Percentiles rank a stretch among this genome's conserved stretches.
Evolutionary conservation across 2,888 invertebrate species (phyloP).

Genomic region (Leucophenga montana): DNA sequence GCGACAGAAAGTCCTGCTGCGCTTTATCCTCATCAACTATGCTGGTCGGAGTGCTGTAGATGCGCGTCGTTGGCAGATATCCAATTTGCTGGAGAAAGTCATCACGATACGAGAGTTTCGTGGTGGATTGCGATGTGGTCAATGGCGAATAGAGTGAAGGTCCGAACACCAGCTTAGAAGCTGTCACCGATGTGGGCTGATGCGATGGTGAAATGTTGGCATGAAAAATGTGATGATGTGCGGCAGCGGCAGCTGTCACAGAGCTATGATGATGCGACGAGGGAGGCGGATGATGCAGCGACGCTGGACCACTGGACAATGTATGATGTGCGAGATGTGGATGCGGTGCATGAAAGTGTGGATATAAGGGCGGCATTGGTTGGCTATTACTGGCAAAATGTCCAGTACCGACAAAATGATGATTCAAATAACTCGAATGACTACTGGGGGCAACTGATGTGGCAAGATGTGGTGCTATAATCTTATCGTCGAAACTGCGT

Average conservation of each 20-base stretch:
- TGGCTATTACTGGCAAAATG: constrained; percentile 3
- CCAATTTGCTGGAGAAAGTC: constrained; percentile 73
- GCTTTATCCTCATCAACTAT: constrained; percentile 69
- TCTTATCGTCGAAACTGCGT: constrained; percentile 71
- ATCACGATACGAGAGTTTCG: constrained; percentile 71
- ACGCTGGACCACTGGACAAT: constrained; percentile 42
- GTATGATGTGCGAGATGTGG: constrained; percentile 35
- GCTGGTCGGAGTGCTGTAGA: constrained; percentile 68
- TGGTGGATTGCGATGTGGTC: constrained; percentile 68
- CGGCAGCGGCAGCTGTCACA: constrained; percentile 39
- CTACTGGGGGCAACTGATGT: constrained; percentile 35
- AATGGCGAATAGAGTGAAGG: constrained; percentile 46
- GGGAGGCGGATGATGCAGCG: constrained; percentile 56
- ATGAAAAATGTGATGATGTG: constrained; percentile 30
- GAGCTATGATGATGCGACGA: constrained; percentile 41
- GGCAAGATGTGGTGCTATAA: constrained; percentile 52
- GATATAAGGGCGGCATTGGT: constrained; percentile 51
- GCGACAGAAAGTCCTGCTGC: constrained; percentile 72
- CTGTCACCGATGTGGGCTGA: constrained; percentile 38
- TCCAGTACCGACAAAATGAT: constrained; percentile 8
- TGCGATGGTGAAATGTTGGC: constrained; percentile 24
- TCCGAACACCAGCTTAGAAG: constrained; percentile 26
- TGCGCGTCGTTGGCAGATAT: constrained; percentile 71
- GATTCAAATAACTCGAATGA: constrained; percentile 25
- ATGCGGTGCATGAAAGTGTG: constrained; percentile 58